Conservation (phyloP, 2,888 invertebrate species). For the Melieria crassipennis region DNA sequence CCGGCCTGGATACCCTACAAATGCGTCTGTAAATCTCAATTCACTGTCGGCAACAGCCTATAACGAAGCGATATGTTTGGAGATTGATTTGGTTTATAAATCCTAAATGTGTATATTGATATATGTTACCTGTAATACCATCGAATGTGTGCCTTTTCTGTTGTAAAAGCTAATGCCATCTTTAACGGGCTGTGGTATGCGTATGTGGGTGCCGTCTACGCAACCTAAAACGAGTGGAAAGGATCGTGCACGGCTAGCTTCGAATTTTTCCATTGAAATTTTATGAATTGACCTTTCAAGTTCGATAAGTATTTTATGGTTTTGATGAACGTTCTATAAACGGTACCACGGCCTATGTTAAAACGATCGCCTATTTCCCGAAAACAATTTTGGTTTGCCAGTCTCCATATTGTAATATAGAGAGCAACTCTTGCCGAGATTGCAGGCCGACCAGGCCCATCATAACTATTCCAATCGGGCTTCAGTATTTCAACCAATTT, state of each 20-base stretch:
- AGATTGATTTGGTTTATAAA: not conserved
- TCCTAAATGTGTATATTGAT: not conserved
- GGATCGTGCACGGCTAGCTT: not conserved
- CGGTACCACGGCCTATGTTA: not conserved
- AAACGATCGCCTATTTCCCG: constrained; percentile 5
- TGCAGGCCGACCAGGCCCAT: not conserved
- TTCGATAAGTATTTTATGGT: not conserved
- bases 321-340: not conserved
- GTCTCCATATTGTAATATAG: not conserved
- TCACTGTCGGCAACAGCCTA: constrained; percentile 33
- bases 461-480: not conserved
- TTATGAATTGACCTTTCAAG: not conserved
- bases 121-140: not conserved
- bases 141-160: not conserved
- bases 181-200: not conserved
- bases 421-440: not conserved
- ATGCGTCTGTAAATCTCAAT: constrained; percentile 33
- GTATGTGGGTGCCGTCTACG: not conserved
- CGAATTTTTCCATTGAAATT: not conserved
- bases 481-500: not conserved
- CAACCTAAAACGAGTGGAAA: not conserved
- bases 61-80: not conserved
- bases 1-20: constrained; percentile 28
- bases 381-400: not conserved
- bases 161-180: constrained; percentile 4